Evolutionary conservation across 2,888 invertebrate species (phyloP), one percentile per base, ranked within the genome.

Genomic region (Schrankia costaestrigalis): DNA sequence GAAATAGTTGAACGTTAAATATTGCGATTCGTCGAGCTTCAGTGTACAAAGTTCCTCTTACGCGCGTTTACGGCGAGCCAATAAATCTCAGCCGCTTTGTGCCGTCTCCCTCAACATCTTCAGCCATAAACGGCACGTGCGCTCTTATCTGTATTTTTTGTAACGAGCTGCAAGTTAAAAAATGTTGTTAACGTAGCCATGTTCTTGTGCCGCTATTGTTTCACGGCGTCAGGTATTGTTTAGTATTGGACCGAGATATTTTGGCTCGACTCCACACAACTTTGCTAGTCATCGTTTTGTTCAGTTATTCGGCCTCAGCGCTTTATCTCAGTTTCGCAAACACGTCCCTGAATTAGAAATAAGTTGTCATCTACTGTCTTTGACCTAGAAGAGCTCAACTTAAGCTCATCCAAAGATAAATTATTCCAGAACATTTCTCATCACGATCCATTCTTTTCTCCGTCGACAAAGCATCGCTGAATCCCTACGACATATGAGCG

Each of bases 401-500:
- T 69, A 73, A 80, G 76, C 77, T 76, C 73, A 78, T 76, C 76
- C 67, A 62, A 76, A 76, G 76, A 82, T 81, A 82, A 82, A 82
- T 83, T 83, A 81, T 85, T 81, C 76, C 67, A 65, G 69, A 69
- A 76, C 74, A 80, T 83, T 82, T 83, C 77, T 78, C 79, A 81
- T 78, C 74, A 74, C 70, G 72, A 75, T 71, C 71, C 68, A 77
- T 79, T 80, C 74, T 80, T 81, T 80, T 65, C 70, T 70, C 65
- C 67, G 66, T 66, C 71, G 68, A 78, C 78, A 80, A 78, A 23
- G 23, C 11, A 9, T 12, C 23, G 9, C 11, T 23, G 22, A 18
- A 23, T 23, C 11, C 11, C 11, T 3, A 9, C 4, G 23, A 23
- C 11, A 23, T 25, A 75, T 68, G 73, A 76, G 70, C 67, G 63